These are phyloP conservation scores for Dicerorhinus sumatrensis DNA, from an alignment of 2,113 vertebrate species.

Conservation along the genomic window DNA sequence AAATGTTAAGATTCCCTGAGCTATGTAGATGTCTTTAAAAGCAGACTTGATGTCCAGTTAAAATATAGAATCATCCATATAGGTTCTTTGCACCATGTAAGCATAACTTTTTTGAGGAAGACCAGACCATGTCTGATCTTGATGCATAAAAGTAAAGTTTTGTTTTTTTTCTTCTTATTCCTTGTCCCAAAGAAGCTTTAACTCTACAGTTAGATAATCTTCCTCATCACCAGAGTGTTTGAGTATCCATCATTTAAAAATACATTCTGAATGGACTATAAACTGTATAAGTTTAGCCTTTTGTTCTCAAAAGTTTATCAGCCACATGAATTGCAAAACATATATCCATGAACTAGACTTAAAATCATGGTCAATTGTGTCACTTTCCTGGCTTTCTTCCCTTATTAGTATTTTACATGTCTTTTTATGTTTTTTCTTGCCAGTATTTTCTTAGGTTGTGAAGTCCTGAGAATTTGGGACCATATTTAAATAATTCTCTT, in stretches of 20 bases:
- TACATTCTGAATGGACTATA: background rate
- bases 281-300: background rate
- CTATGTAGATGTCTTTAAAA: background rate
- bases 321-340: background rate
- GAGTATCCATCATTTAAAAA: background rate
- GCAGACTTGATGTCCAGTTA: background rate
- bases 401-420: slow-evolving; percentile 10
- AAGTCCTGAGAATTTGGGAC: slow-evolving; percentile 4
- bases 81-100: background rate
- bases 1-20: background rate
- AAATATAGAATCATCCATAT: background rate
- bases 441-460: slow-evolving; percentile 47
- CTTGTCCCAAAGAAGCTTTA: background rate
- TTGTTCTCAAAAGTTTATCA: background rate
- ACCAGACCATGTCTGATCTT: background rate
- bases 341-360: background rate
- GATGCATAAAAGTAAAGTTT: background rate
- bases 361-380: background rate
- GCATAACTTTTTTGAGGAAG: background rate
- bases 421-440: slow-evolving; percentile 33
- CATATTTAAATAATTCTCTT: slow-evolving; percentile 79
- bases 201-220: background rate
- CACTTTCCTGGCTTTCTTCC: background rate
- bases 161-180: background rate
- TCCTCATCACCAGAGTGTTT: background rate